Conservation (phyloP, 2,113 vertebrate species). For the Amblyopsis rosae region DNA sequence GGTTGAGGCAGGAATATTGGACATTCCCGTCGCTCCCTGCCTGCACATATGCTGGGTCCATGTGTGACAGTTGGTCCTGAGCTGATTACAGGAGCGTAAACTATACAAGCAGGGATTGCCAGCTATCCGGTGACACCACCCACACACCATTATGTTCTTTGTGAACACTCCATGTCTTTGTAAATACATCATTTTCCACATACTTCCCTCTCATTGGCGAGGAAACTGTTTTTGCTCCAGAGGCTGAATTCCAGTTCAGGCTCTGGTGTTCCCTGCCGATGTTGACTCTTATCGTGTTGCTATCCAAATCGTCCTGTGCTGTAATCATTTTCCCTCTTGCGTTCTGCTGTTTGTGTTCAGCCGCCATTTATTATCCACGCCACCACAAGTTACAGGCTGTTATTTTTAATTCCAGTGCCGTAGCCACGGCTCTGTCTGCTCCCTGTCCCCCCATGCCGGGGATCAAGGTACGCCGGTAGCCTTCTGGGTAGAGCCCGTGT, state of each 20-base stretch:
- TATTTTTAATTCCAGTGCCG: slow-evolving; percentile 24
- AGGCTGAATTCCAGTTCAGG: slow-evolving; percentile 18
- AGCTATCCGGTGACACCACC: slow-evolving; percentile 34
- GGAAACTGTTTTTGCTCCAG: slow-evolving; percentile 40
- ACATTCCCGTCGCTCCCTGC: not conserved
- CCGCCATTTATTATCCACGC: slow-evolving; percentile 36
- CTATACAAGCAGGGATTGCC: slow-evolving; percentile 47
- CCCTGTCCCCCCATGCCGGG: too few relatives aligned
- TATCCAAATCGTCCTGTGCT: slow-evolving; percentile 19
- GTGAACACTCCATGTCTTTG: slow-evolving; percentile 33
- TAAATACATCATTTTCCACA: slow-evolving; percentile 28
- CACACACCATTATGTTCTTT: slow-evolving; percentile 44
- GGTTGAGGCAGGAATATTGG: too few relatives aligned
- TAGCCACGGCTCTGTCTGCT: not conserved
- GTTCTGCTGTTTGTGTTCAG: slow-evolving; percentile 20
- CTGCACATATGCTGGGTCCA: slow-evolving; percentile 56
- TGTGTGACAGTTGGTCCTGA: slow-evolving; percentile 53
- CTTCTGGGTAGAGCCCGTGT: too few relatives aligned
- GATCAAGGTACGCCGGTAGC: too few relatives aligned
- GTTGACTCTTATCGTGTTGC: slow-evolving; percentile 39
- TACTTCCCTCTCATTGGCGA: slow-evolving; percentile 52
- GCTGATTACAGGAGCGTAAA: slow-evolving; percentile 59
- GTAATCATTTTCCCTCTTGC: slow-evolving; percentile 45
- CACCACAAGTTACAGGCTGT: slow-evolving; percentile 30
- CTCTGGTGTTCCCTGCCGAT: slow-evolving; percentile 48